phyloP scores from a whole-genome alignment of 2,888 invertebrate genomes.

The Orchesella flavescens region DNA sequence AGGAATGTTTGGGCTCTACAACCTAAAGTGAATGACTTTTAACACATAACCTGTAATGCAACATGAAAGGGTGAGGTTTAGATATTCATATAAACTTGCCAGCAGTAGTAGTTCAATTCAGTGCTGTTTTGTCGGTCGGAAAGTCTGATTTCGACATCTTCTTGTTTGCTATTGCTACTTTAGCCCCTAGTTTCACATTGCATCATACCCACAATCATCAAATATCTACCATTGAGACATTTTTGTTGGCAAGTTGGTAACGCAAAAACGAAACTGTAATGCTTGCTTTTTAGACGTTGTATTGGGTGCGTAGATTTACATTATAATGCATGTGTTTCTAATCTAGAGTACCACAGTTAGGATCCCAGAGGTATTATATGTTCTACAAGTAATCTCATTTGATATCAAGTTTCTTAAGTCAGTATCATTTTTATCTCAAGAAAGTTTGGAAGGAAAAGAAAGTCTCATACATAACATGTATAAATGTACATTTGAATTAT shows the following conservation, averaged over 20 bases:
- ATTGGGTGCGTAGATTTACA: too few relatives aligned
- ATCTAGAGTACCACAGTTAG: too few relatives aligned
- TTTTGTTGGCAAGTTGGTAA: too few relatives aligned
- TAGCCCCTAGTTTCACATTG: background rate
- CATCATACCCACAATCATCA: slow-evolving; percentile 3
- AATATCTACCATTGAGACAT: too few relatives aligned
- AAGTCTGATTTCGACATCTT: slow-evolving; percentile 64
- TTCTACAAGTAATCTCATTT: too few relatives aligned
- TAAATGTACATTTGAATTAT: background rate
- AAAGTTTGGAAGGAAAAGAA: background rate
- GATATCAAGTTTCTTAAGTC: too few relatives aligned
- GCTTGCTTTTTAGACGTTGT: too few relatives aligned
- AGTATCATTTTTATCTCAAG: too few relatives aligned
- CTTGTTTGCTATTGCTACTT: slow-evolving; percentile 5
- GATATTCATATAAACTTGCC: slow-evolving; percentile 5
- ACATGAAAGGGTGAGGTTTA: background rate
- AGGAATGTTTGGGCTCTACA: too few relatives aligned
- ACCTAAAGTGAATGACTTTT: slow-evolving; percentile 29
- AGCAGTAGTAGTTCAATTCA: slow-evolving; percentile 46
- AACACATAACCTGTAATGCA: background rate
- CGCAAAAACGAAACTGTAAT: too few relatives aligned
- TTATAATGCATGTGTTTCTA: too few relatives aligned
- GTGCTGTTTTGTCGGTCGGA: slow-evolving; percentile 55
- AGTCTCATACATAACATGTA: background rate
- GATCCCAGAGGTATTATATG: too few relatives aligned